Conservation (phyloP, 23 tunicate species). For the Ascidia mentula region DNA sequence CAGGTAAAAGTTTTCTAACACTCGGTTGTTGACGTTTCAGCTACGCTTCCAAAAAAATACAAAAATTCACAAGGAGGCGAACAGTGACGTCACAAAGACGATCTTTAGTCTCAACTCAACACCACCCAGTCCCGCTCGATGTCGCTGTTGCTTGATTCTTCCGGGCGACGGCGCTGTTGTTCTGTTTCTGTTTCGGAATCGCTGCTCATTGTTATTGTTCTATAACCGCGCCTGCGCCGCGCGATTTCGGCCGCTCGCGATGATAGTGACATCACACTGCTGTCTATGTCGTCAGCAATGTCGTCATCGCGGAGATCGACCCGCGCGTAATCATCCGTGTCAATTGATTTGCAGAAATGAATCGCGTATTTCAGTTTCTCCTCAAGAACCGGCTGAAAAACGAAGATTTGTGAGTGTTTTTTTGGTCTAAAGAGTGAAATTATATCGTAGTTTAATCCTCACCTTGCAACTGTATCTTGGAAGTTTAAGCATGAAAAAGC, state of each 20-base stretch:
- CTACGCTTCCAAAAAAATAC: too few species aligned
- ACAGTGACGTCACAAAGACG: background rate
- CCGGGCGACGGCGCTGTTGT: background rate
- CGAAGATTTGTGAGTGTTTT: background rate
- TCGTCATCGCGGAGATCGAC: slow-evolving; percentile 40
- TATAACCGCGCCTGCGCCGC: background rate
- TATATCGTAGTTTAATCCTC: background rate
- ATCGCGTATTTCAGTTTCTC: slow-evolving; percentile 88
- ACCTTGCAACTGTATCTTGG: slow-evolving; percentile 85
- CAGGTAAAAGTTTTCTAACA: too few species aligned
- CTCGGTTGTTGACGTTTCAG: too few species aligned
- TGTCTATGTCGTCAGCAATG: slow-evolving; percentile 26
- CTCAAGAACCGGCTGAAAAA: slow-evolving; percentile 50
- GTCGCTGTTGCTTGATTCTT: slow-evolving; percentile 2
- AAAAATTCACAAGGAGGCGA: too few species aligned
- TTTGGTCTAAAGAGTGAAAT: too few species aligned
- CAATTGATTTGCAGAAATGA: slow-evolving; percentile 93
- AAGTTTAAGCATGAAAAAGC: slow-evolving; percentile 83
- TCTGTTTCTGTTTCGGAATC: slow-evolving; percentile 1
- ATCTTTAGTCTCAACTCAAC: background rate
- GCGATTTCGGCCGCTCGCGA: slow-evolving; percentile 9
- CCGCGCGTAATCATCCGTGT: slow-evolving; percentile 92
- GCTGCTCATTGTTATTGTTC: background rate
- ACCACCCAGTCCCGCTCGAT: slow-evolving; percentile 10
- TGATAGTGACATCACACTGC: slow-evolving; percentile 5